Evolutionary conservation across 1,140 invertebrate species (phyloP), one percentile per base, ranked within the genome.

Genomic region (Pseudomyrmex cubaensis): DNA sequence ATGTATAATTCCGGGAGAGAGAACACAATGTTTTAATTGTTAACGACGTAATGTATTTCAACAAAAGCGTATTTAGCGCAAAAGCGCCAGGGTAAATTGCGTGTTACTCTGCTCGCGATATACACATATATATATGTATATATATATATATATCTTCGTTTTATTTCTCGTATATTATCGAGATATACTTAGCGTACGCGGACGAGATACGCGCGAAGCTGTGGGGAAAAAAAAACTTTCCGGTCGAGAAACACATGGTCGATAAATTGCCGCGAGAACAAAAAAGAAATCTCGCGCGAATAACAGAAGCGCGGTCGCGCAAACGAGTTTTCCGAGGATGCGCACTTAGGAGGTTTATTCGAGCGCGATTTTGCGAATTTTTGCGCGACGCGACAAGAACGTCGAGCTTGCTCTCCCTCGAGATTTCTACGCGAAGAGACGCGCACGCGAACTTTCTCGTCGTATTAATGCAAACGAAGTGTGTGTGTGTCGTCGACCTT

Each of bases 241-340:
- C 35, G 35, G n/a, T 77, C 56, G 13, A 44, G 63, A 77, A 67
- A 77, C 15, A 50, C 50, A 56, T 12, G n/a, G 4, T 56, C 17
- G 17, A 44, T 35, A 57, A n/a, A 77, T 48, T 77, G 10, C 0
- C 35, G 35, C 35, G 56, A 52, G 56, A 52, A n/a, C 56, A n/a
- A 52, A 57, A 57, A 67, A 77, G 17, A 25, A 57, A 44, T n/a
- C n/a, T n/a, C 35, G 13, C 0, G 20, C 25, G 44, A 64, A 64
- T 35, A 35, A 35, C 35, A 13, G 52, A 64, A 22, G 64, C 63
- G 69, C 52, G 50, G 20, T 9, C 25, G 12, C 13, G 12, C 35
- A 67, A 67, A 77, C 52, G 17, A 77, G 61, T 77, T 77, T 77
- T 22, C 12, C 59, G 15, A 76, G 25, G 64, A 56, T 56, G 25